Evolutionary conservation across 2,888 invertebrate genomes (phyloP).

Genomic region (Proisotoma minuta): DNA sequence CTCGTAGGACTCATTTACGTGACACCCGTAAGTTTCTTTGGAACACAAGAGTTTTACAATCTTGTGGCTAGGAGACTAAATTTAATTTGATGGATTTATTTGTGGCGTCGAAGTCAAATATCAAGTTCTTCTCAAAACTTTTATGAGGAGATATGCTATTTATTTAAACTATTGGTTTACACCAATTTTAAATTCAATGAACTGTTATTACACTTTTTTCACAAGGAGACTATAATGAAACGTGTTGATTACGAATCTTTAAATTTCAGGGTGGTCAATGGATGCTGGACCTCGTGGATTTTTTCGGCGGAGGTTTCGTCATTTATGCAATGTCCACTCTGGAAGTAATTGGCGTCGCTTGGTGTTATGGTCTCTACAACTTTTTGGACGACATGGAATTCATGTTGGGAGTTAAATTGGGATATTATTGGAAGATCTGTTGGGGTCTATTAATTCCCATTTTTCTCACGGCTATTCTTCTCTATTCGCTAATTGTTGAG

Average conservation of each 20-base stretch:
- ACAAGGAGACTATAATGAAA: background rate
- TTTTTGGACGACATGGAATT: conserved; percentile 70
- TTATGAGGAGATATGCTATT: background rate
- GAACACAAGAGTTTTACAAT: too few relatives aligned
- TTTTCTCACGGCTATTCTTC: conserved; percentile 64
- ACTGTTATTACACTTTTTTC: background rate
- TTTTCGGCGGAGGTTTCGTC: conserved; percentile 60
- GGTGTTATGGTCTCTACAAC: conserved; percentile 59
- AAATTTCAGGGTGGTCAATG: conserved; percentile 59
- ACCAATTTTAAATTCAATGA: background rate
- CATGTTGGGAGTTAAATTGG: conserved; percentile 67
- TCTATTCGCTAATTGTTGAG: conserved; percentile 57
- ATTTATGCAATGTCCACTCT: conserved; percentile 58
- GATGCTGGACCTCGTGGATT: conserved; percentile 58
- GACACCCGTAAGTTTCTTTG: conserved; percentile 63
- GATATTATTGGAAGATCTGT: conserved; percentile 72
- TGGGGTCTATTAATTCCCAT: conserved; percentile 71
- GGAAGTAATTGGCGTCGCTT: conserved; percentile 58
- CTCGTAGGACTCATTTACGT: conserved; percentile 65
- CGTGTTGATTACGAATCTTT: conserved; percentile 7
- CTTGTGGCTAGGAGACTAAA: too few relatives aligned
- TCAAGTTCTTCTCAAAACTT: background rate
- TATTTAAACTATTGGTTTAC: background rate
- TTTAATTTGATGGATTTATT: too few relatives aligned
- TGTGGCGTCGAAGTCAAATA: too few relatives aligned